Percentiles rank a stretch among this genome's conserved stretches.
Evolutionary conservation across 2,113 vertebrate species (phyloP).

Genomic region (Muntiacus muntjak): DNA sequence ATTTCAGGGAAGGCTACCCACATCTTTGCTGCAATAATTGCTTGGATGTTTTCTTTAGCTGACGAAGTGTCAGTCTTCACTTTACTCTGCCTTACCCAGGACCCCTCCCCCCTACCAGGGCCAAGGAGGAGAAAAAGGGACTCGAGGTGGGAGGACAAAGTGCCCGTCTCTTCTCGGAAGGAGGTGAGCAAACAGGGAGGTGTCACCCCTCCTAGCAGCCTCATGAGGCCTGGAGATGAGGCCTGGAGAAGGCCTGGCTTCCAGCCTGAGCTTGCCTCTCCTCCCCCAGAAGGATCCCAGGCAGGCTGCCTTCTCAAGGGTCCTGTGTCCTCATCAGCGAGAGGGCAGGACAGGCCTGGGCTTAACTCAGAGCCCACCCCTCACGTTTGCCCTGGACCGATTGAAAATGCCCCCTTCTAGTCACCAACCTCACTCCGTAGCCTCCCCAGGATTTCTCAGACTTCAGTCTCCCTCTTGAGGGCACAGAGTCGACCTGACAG

Average conservation of each 20-base stretch:
- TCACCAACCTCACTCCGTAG: fast-evolving
- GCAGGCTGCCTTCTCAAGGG: background rate
- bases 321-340: background rate
- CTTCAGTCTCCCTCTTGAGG: background rate
- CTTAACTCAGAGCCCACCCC: background rate
- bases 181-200: background rate
- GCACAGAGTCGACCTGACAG: background rate
- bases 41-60: background rate
- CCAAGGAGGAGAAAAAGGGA: background rate
- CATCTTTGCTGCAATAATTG: too few relatives aligned
- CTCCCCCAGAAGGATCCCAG: background rate
- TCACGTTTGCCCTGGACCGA: background rate
- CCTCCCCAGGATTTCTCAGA: background rate
- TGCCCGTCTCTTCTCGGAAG: background rate
- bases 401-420: background rate
- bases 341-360: background rate
- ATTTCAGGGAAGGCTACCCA: background rate
- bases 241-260: background rate
- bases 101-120: background rate
- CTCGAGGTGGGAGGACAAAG: background rate
- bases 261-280: background rate
- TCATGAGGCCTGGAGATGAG: fast-evolving
- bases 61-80: fast-evolving
- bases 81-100: background rate
- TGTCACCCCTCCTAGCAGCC: background rate